A percentile compares a stretch with the other conserved stretches of the same genome.
Evolutionary conservation across 1,140 invertebrate species (phyloP).

Genomic region (Radopholus similis): DNA sequence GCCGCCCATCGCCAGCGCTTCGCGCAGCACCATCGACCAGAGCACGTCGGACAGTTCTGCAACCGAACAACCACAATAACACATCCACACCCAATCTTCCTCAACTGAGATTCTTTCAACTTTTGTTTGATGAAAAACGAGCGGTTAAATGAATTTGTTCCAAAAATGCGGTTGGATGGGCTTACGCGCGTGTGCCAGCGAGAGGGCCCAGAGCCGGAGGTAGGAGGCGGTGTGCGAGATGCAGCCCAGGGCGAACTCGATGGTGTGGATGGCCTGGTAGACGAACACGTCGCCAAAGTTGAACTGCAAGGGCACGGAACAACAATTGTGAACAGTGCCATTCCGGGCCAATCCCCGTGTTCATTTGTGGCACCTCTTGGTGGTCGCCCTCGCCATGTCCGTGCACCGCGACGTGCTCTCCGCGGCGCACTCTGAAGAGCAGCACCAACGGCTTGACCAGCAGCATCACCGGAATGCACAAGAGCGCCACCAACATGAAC

Average conservation of each 20-base stretch:
- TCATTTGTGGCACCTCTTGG: slow-evolving; percentile 68
- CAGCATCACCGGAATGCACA: slow-evolving; percentile 87
- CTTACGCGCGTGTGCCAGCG: slow-evolving; percentile 87
- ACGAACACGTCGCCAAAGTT: background rate
- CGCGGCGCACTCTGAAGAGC: slow-evolving; percentile 55
- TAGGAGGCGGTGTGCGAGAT: slow-evolving; percentile 94
- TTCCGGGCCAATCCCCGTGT: slow-evolving; percentile 54
- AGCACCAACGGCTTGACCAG: slow-evolving; percentile 75
- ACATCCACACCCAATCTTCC: too few species aligned
- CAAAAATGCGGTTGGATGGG: too few species aligned
- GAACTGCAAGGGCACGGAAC: background rate
- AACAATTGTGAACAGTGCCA: too few species aligned
- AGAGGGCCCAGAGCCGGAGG: slow-evolving; percentile 89
- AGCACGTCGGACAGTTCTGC: slow-evolving; percentile 96
- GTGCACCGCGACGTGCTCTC: slow-evolving; percentile 26
- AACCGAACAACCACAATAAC: too few species aligned
- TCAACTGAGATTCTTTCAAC: too few species aligned
- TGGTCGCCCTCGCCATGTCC: slow-evolving; percentile 76
- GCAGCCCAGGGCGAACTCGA: slow-evolving; percentile 91
- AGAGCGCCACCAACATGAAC: slow-evolving; percentile 71
- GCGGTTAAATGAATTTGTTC: too few species aligned
- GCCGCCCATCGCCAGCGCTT: slow-evolving; percentile 61
- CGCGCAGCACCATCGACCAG: slow-evolving; percentile 79
- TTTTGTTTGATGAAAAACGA: too few species aligned
- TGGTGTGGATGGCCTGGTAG: slow-evolving; percentile 83